Evolutionary conservation across 2,888 invertebrate genomes (phyloP), one percentile per base, ranked within the genome.

Genomic region (Tachina grossa): DNA sequence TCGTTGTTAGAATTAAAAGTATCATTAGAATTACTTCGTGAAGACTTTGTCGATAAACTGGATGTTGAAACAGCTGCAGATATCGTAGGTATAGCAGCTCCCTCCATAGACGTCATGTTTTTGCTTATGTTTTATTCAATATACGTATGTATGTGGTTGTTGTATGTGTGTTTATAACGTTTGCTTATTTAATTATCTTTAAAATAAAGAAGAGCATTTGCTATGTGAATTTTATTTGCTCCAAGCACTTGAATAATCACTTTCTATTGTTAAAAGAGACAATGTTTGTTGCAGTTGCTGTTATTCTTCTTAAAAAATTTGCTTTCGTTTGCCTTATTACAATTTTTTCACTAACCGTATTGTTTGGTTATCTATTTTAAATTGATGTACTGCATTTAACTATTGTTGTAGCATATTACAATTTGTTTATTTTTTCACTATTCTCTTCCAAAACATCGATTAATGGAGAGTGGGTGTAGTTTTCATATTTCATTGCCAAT

Each of bases 41-140:
- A 68, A 57, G 59, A 83, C 22, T 55, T 79, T 19, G 71, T 22
- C 47, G 78, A 78, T 69, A 85, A 78, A n/a, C 78, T 87, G 8
- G 82, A 83, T 19, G 83, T 68, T 10, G 88, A 88, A 39, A 89
- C 88, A 19, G 89, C 88, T 6, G 89, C 89, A 0, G 89, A 89
- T 83, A 89, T 89, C 2, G 89, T 89, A 16, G 89, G 89, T 71
- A 89, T 88, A 31, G 83, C 74, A 31, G 81, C 66, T 78, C 75
- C 83, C 22, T 82, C 72, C 9, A 82, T 43, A 81, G 85, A 76
- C 51, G 87, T 83, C 84, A 83, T 79, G 47, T 63, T 79, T 71
- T 81, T 78, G 45, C 55, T 57, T 6, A 8, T 39, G 55, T 53
- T 71, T 39, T 16, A 41, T 47, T 71, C 71, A 9, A 55, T 10